Base-by-base conservation (phyloP, 2,113 vertebrate species). In the Aegithalos caudatus region DNA sequence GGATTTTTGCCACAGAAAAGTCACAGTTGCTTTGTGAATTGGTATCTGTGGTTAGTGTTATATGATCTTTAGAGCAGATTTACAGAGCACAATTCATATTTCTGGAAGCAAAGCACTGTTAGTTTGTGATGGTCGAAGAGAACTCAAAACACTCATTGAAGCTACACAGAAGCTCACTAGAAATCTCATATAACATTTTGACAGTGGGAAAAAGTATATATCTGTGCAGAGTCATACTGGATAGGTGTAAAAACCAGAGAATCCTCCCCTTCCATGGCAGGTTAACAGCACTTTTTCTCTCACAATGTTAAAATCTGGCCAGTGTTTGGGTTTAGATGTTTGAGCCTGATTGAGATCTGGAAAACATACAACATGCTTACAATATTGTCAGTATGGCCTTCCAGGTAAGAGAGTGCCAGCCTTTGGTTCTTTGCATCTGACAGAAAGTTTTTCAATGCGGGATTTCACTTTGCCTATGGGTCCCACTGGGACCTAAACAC, bases 291-390 rank as follows among this genome's bases (percentile, higher is more conserved):
- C 7, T 61, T 69, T 4, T n/a, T 90, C 33, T 28, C 5, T n/a
- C 9, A 19, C 14, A 17, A 27, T 53, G 18, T 17, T 51, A 81
- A 74, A 80, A 61, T 48, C 5, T 3, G 2, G 1, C 12, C 79
- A 48, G 45, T 25, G 13, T 80, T 70, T 40, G 12, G 3, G 3
- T 66, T 91, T 91, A 9, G 1, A 42, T 74, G 10, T 53, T 42
- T 61, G 40, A 81, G 72, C 16, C 12, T 20, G 2, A 14, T 72
- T 44, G 25, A 72, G 29, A 69, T 28, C 21, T 69, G 15, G 65
- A 61, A 72, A 88, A 45, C 7, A 28, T 0, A 0, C 1, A 35
- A 5, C 2, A 3, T 12, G 6, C 47, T 57, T 60, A 58, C 33
- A 81, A 79, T 47, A 18, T 27, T 47, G 35, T 51, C 25, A 79